Evolutionary conservation across 2,797 vertebrate species (phyloP), one percentile per base, ranked within the genome.

Genomic region (Brotula barbata): DNA sequence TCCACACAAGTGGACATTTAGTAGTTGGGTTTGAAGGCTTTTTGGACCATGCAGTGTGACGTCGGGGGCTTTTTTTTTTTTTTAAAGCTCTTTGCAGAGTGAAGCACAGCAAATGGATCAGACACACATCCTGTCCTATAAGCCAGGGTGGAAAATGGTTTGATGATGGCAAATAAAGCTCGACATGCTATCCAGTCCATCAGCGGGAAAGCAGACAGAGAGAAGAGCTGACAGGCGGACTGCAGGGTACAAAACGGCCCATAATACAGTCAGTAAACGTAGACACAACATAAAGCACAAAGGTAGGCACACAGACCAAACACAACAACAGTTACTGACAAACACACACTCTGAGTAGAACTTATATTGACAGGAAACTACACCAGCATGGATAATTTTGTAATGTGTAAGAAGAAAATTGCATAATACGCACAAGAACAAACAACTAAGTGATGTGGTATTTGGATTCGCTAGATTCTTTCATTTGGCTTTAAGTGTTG

Each of bases 81-180:
- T 45, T n/a, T n/a, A n/a, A 54, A 61, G 28, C 46, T 73, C 41
- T 53, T 72, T 56, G 41, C n/a, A 59, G 25, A 53, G 40, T 53
- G 52, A 61, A 68, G 65, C 66, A 62, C 62, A 37, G 44, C 47
- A 31, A 72, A 81, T 58, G 54, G 70, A 72, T 85, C 75, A 69
- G 71, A 67, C 75, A 68, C 71, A 73, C 59, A 64, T 72, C 63
- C 80, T 71, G 75, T 48, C 54, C 56, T 67, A 48, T 66, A 68
- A 70, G 65, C 64, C 58, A 34, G 60, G 36, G 44, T 64, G 63
- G 67, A 55, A 22, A 78, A 74, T 60, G 64, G 59, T 79, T 73
- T 78, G 65, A 82, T 68, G 43, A 69, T 57, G 61, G 73, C 58
- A 77, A 74, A 74, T 66, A 56, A 72, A 77, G 14, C 28, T 47